A percentile compares a stretch with the other conserved stretches of the same genome.
Conservation (phyloP, 2,888 invertebrate genomes). For the Pammene fasciana region DNA sequence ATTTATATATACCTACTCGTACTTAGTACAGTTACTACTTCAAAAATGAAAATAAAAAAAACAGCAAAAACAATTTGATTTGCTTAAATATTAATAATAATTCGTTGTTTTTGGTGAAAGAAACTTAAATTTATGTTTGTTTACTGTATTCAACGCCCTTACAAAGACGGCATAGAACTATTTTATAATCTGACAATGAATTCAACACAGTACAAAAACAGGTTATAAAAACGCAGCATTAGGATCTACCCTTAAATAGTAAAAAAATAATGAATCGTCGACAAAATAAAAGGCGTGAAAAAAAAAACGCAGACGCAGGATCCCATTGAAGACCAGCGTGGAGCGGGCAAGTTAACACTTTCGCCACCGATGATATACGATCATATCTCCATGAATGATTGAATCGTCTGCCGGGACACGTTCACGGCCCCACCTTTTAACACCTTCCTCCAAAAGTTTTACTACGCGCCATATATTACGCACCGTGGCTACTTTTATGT, state of each 20-base stretch:
- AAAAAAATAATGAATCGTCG: slow-evolving; percentile 65
- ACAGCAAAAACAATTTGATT: background rate
- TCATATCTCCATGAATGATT: slow-evolving; percentile 81
- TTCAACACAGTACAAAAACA: slow-evolving; percentile 53
- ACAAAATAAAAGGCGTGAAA: slow-evolving; percentile 64
- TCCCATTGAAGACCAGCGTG: slow-evolving; percentile 63
- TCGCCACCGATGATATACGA: slow-evolving; percentile 79
- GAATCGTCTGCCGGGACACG: slow-evolving; percentile 80
- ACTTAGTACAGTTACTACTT: no score
- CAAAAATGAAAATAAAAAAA: no score
- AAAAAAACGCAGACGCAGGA: slow-evolving; percentile 60
- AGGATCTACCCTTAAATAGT: slow-evolving; percentile 50
- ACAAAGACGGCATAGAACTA: slow-evolving; percentile 49
- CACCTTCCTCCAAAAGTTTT: slow-evolving; percentile 81
- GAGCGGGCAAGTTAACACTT: slow-evolving; percentile 72
- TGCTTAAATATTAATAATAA: background rate
- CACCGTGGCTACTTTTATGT: slow-evolving; percentile 77
- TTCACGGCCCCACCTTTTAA: slow-evolving; percentile 77
- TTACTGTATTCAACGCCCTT: slow-evolving; percentile 49
- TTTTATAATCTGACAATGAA: slow-evolving; percentile 53
- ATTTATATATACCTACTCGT: no score
- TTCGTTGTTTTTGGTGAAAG: slow-evolving; percentile 36
- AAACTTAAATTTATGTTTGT: slow-evolving; percentile 46
- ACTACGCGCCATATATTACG: slow-evolving; percentile 79
- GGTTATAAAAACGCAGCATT: slow-evolving; percentile 49